phyloP scores from a whole-genome alignment of 1,140 invertebrate genomes.

The Oncopodura yosiiana region DNA sequence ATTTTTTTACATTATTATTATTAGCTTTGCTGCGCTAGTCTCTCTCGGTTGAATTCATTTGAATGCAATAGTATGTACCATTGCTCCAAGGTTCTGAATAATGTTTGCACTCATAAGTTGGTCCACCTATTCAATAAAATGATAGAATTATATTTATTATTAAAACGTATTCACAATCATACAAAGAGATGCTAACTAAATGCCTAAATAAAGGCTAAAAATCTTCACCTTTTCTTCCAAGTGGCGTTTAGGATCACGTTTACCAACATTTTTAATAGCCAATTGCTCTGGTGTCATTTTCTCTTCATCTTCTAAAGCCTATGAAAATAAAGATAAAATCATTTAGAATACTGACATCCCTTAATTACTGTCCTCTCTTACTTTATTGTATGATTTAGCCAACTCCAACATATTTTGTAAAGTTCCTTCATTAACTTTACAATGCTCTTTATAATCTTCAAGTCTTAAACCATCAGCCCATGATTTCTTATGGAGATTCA shows the following conservation, averaged over 20 bases:
- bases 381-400: conserved; percentile 97
- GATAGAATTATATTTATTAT: too few species aligned
- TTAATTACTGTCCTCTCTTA: conserved; percentile 37
- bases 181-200: background rate
- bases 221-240: conserved; percentile 84
- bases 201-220: background rate
- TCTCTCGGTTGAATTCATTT: conserved; percentile 64
- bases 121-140: conserved; percentile 45
- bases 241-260: conserved; percentile 99
- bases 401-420: conserved; percentile 94
- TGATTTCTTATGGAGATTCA: conserved; percentile 97
- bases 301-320: conserved; percentile 96
- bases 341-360: background rate
- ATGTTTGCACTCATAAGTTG: conserved; percentile 96
- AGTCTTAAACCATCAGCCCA: conserved; percentile 98
- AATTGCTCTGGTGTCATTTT: conserved; percentile 99
- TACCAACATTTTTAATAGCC: conserved; percentile 99
- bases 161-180: too few species aligned
- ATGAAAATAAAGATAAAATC: conserved; percentile 27
- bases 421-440: conserved; percentile 78
- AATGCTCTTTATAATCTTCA: conserved; percentile 90
- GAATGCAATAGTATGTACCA: conserved; percentile 96
- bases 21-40: too few species aligned
- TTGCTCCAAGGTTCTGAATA: conserved; percentile 95
- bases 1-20: too few species aligned